phyloP scores from a whole-genome alignment of 2,888 invertebrate genomes.

The Platycnemis pennipes region DNA sequence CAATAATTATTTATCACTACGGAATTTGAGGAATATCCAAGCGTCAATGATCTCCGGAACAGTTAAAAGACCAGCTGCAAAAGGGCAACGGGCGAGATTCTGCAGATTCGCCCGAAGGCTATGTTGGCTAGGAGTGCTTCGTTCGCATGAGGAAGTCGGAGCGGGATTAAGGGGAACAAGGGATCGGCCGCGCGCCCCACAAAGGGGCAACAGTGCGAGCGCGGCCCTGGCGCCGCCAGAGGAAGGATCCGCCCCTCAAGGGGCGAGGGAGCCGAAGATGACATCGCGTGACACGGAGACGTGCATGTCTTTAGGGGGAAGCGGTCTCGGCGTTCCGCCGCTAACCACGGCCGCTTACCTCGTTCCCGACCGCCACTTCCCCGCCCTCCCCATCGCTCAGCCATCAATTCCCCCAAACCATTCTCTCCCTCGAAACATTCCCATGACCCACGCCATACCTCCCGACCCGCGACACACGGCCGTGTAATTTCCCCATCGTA shows the following conservation, averaged over 20 bases:
- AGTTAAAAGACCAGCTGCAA: too few species aligned
- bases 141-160: too few species aligned
- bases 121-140: too few species aligned
- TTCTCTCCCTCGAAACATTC: background rate
- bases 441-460: background rate
- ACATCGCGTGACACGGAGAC: conserved; percentile 56
- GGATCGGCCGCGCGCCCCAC: too few species aligned
- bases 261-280: background rate
- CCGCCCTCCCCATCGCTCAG: background rate
- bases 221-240: too few species aligned
- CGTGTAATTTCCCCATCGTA: background rate
- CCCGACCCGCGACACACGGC: background rate
- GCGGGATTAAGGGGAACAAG: too few species aligned
- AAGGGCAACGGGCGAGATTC: too few species aligned
- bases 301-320: conserved; percentile 20
- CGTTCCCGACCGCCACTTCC: background rate
- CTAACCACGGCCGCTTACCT: conserved; percentile 1
- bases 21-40: too few species aligned
- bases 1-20: too few species aligned
- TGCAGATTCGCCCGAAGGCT: too few species aligned
- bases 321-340: background rate
- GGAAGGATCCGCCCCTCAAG: background rate
- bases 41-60: too few species aligned
- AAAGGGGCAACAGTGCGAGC: too few species aligned
- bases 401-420: background rate